A percentile compares a stretch with the other conserved stretches of the same genome.
Evolutionary conservation across 2,888 invertebrate genomes (phyloP).

Genomic region (Pecten maximus): DNA sequence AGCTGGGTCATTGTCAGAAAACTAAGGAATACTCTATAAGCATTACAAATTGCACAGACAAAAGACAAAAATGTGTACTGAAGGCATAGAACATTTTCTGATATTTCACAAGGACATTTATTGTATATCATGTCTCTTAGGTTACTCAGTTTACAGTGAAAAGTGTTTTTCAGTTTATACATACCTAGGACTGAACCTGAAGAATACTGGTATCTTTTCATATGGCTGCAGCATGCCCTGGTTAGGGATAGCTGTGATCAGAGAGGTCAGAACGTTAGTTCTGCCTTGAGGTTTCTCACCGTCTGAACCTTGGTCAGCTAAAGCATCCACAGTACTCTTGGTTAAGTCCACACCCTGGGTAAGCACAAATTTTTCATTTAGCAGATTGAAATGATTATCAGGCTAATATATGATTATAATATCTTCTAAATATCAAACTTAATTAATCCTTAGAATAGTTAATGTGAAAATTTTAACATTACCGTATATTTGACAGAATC

Average conservation of each 20-base stretch:
- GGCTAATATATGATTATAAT: no score
- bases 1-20: no score
- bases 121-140: neutral
- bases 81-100: neutral
- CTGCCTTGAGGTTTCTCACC: constrained; percentile 66
- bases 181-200: constrained; percentile 82
- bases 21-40: no score
- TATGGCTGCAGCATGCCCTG: constrained; percentile 81
- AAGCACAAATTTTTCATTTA: neutral
- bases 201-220: constrained; percentile 81
- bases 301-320: constrained; percentile 69
- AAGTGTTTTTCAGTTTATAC: neutral
- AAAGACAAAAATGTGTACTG: no score
- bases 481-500: no score
- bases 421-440: no score
- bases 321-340: constrained; percentile 69
- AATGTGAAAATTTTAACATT: no score
- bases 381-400: neutral
- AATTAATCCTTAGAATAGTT: no score
- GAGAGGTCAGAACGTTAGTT: constrained; percentile 79
- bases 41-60: no score
- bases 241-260: constrained; percentile 81
- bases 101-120: neutral
- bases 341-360: constrained; percentile 79
- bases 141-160: neutral